Base-by-base conservation (phyloP, 2,888 invertebrate genomes). In the Lymantria dispar region DNA sequence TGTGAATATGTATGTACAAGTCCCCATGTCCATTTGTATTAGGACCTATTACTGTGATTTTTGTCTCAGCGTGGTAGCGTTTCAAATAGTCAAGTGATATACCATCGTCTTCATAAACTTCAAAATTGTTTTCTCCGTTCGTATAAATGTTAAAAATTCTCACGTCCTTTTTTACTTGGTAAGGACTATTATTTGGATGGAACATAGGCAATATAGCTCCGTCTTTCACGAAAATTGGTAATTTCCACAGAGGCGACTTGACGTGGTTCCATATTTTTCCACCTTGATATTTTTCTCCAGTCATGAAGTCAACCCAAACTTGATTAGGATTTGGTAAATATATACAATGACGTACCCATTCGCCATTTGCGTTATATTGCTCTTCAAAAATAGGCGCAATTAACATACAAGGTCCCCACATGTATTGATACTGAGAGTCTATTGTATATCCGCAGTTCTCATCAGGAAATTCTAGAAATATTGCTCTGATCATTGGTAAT, bases 401-500 rank as follows among this genome's bases (percentile, higher is more conserved):
- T 54, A 91, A 74, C 47, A 91, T 68, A 58, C 68, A 74, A n/a
- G 88, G 84, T 7, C 90, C 90, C 90, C 90, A 91, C 89, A 90
- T 89, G 56, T 67, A 91, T 56, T 91, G 90, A 53, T 91, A 91
- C 54, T 87, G 85, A n/a, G 83, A 84, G 62, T 84, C 83, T 37
- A 71, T 79, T 2, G 87, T 87, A 48, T 79, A 80, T 3, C 80
- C 82, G 30, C 70, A 49, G 7, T 33, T 61, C 60, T 84, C 84
- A 22, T 77, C 56, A 1, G 87, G 84, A 51, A 83, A 90, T 67
- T 89, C 88, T 15, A 91, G 64, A 46, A 88, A 87, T 86, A 90
- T 89, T 2, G 86, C 90, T 61, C 90, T 78, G 2, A 90, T 56
- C 89, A 89, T 87, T 10, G 90, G 90, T 22, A 87, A 58, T 1